Evolutionary conservation across 2,797 vertebrate species (phyloP), one percentile per base, ranked within the genome.

Genomic region (Podarcis lilfordi): DNA sequence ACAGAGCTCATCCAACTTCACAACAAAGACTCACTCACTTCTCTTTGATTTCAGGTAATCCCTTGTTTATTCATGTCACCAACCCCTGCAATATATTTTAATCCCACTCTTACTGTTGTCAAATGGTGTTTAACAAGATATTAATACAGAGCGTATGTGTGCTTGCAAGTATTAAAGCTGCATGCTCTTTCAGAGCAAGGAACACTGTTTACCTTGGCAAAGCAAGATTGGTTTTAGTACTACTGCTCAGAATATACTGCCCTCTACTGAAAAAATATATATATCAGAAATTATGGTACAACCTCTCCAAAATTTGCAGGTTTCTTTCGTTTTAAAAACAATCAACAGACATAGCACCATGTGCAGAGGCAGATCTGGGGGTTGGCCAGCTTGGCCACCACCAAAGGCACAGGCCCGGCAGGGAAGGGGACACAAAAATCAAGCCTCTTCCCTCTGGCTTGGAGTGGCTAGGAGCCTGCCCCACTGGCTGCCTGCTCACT

Each of bases 81-180:
- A 8, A 27, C 3, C 9, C 17, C 32, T 80, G 50, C 4, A 78
- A n/a, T 7, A 69, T 37, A 45, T 59, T 83, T 82, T 35, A 61
- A 59, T 15, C 8, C 55, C 23, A 5, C 21, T 50, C 13, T 77
- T 50, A 19, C 6, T 25, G 45, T 35, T 55, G 59, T 29, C 8
- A 50, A 77, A 13, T 55, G 80, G 27, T 64, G 69, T n/a, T 74
- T 87, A 27, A 64, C n/a, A 78, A 79, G 23, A 29, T 61, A 4
- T 45, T 61, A 74, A 19, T 19, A 27, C 19, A 27, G 11, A 13
- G 50, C 1, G 50, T 59, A 1, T 64, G 15, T 32, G 8, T 21
- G 11, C 0, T 61, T 88, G 74, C 0, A 50, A 50, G 11, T 50
- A 3, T 50, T 50, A 50, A 50, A 50, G 0, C 1, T 0, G 0